Evolutionary conservation across 1,140 invertebrate genomes (phyloP), one percentile per base, ranked within the genome.

Genomic region (Ctenoplectra terminalis): DNA sequence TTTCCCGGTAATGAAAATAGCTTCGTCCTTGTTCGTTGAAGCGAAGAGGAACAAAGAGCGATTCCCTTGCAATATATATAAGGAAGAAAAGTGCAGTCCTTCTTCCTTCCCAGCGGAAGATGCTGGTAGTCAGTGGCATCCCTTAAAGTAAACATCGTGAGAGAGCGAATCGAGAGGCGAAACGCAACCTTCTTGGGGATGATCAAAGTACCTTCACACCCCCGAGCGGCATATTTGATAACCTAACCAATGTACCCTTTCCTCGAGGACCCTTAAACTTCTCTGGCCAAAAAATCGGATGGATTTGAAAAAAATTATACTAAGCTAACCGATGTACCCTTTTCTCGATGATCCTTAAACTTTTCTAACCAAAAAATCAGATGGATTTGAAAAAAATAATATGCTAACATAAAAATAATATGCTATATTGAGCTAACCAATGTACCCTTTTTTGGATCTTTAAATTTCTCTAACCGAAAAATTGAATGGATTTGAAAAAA

Each of bases 131-230:
- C 81, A 58, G 77, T 86, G 76, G 83, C 79, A 82, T 87, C 91
- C 91, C 91, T 92, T 87, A 90, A 86, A 89, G 90, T 91, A 92
- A 92, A 92, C 89, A 91, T 86, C 79, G 73, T 58, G 63, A 61
- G 67, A 83, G 88, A 77, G 77, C 69, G 88, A 61, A 86, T 73
- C 75, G 43, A 20, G 72, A 82, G 61, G 73, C 77, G 73, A 73
- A 83, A 71, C 66, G 63, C n/a, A 71, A 82, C 69, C 77, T 85
- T 77, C 83, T 84, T 84, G 83, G 86, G 87, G 84, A 86, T 90
- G 91, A 92, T 92, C 91, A 92, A 92, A 92, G 91, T 91, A 90
- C 90, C 88, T 91, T 92, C 86, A 90, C 91, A 92, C 91, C 91
- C 91, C 80, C 89, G 73, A 90, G 91, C 90, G 89, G 85, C 85